phyloP scores from a whole-genome alignment of 2,113 vertebrate genomes.

The Epinephelus cyanopodus region DNA sequence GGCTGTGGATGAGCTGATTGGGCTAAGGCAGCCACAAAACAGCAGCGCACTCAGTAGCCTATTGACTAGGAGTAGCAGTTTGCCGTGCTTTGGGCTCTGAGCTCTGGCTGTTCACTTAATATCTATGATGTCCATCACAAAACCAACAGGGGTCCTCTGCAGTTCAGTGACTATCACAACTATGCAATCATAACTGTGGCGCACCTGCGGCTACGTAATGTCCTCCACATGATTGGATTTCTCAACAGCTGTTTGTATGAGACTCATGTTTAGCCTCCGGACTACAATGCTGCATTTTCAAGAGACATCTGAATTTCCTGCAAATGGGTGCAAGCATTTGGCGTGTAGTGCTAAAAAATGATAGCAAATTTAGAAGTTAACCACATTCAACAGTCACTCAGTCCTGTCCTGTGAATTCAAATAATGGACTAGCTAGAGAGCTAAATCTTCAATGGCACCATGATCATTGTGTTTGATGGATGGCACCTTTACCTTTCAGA shows the following conservation, averaged over 20 bases:
- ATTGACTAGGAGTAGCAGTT: slow-evolving; percentile 10
- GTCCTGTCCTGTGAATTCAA: neutral
- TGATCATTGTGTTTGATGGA: slow-evolving; percentile 4
- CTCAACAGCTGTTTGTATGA: neutral
- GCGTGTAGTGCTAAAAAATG: too few species aligned
- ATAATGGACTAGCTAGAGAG: neutral
- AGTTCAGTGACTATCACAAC: neutral
- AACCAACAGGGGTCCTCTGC: slow-evolving; percentile 10
- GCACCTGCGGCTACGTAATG: neutral
- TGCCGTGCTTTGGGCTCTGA: slow-evolving; percentile 5
- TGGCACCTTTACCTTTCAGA: slow-evolving; percentile 22
- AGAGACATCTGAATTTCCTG: neutral
- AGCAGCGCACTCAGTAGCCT: slow-evolving; percentile 19
- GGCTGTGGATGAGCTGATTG: slow-evolving; percentile 29
- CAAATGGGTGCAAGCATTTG: neutral
- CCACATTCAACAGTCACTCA: neutral
- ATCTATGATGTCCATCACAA: slow-evolving; percentile 18
- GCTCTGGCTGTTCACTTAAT: slow-evolving; percentile 16
- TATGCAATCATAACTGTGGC: neutral
- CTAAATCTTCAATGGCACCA: neutral
- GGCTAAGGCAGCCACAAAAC: slow-evolving; percentile 1
- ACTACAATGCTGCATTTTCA: neutral
- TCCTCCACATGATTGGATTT: neutral
- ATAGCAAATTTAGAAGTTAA: neutral
- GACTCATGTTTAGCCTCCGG: neutral